phyloP scores from a whole-genome alignment of 2,888 invertebrate genomes.

The Bimastos eiseni region DNA sequence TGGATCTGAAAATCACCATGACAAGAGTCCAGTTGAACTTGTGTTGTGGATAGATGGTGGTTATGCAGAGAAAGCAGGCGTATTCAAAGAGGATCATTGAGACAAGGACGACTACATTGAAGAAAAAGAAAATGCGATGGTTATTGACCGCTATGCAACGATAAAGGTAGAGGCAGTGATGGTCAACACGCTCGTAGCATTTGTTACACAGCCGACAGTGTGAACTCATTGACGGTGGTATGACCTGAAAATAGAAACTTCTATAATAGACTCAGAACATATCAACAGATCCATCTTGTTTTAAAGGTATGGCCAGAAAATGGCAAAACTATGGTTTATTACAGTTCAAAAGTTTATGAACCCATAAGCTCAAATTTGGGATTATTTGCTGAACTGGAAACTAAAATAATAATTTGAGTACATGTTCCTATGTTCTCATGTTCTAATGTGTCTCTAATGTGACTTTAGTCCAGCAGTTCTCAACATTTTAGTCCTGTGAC shows the following conservation, averaged over 20 bases:
- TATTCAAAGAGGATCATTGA: constrained; percentile 51
- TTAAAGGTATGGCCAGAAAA: too few relatives aligned
- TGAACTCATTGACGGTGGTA: constrained; percentile 47
- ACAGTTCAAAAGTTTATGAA: too few relatives aligned
- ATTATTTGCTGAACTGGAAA: too few relatives aligned
- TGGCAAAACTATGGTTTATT: too few relatives aligned
- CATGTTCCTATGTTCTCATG: too few relatives aligned
- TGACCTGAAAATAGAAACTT: neutral
- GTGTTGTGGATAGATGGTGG: neutral
- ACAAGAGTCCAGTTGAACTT: constrained; percentile 34
- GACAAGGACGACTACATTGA: constrained; percentile 47
- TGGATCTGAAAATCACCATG: constrained; percentile 42
- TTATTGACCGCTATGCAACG: constrained; percentile 57
- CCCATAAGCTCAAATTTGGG: too few relatives aligned
- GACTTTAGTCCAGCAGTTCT: too few relatives aligned
- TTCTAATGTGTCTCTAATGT: too few relatives aligned
- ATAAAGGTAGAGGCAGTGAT: constrained; percentile 60
- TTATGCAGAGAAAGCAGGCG: constrained; percentile 41
- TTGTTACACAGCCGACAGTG: constrained; percentile 59
- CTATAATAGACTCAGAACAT: neutral
- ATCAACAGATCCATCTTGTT: neutral
- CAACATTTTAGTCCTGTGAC: too few relatives aligned
- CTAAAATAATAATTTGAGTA: too few relatives aligned
- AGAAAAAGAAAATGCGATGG: constrained; percentile 56
- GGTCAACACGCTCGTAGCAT: constrained; percentile 58